Evolutionary conservation across 2,113 vertebrate genomes (phyloP).

Genomic region (Mesitornis unicolor): DNA sequence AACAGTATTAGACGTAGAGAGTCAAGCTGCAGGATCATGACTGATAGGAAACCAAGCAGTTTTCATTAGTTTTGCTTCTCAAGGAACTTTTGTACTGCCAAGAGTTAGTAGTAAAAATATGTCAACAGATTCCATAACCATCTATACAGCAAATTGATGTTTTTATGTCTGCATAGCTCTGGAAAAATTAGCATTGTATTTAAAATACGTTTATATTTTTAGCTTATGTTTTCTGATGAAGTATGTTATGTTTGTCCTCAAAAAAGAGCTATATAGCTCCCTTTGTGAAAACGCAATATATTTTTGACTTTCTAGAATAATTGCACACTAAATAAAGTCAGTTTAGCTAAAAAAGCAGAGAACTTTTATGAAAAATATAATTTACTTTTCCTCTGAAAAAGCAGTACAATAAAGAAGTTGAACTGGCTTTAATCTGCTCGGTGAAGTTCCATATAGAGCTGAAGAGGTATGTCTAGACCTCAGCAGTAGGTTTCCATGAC

Average conservation of each 20-base stretch:
- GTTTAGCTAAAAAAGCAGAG: not conserved
- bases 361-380: not conserved
- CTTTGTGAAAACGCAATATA: not conserved
- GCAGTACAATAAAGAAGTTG: not conserved
- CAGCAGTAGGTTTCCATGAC: not conserved
- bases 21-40: not conserved
- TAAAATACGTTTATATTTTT: not conserved
- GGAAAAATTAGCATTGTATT: not conserved
- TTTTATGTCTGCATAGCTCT: not conserved
- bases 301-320: not conserved
- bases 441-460: not conserved
- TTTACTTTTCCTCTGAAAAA: not conserved
- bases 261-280: not conserved
- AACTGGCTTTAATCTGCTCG: not conserved
- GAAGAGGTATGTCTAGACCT: not conserved
- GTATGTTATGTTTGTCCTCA: not conserved
- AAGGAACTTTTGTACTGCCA: not conserved
- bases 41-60: not conserved
- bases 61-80: constrained; percentile 14
- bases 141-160: not conserved
- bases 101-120: not conserved
- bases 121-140: not conserved
- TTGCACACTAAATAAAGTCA: not conserved
- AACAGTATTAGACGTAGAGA: not conserved
- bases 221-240: not conserved